phyloP scores from a whole-genome alignment of 2,797 vertebrate species.

The Cryptoblepharus egeriae region DNA sequence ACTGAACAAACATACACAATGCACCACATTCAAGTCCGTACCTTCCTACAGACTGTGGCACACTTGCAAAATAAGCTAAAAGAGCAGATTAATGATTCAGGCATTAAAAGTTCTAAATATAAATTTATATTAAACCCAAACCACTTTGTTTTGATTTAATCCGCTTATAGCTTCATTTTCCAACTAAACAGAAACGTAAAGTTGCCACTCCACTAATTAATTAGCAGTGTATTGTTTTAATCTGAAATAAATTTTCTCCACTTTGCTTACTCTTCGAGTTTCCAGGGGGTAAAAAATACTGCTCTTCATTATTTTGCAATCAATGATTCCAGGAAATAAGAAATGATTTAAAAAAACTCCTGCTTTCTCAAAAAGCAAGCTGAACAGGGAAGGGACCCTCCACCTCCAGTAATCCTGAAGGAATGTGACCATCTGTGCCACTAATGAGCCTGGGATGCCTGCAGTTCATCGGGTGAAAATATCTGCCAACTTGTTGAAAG shows the following conservation, averaged over 20 bases:
- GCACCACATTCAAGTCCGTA: background rate
- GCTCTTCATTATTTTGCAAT: constrained; percentile 30
- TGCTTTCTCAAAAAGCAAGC: background rate
- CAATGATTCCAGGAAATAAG: constrained; percentile 33
- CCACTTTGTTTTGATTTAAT: constrained; percentile 39
- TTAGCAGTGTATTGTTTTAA: constrained; percentile 1
- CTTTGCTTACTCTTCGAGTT: background rate
- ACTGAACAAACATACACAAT: background rate
- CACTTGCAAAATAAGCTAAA: constrained; percentile 17
- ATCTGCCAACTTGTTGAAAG: constrained; percentile 14
- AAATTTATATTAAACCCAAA: constrained; percentile 43
- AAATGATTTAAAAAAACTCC: background rate
- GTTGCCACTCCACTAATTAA: constrained; percentile 54
- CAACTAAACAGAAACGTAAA: constrained; percentile 26
- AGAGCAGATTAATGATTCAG: constrained; percentile 40
- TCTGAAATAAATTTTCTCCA: background rate
- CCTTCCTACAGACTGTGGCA: background rate
- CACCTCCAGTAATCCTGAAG: background rate
- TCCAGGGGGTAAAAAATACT: constrained; percentile 27
- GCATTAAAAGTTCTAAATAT: constrained; percentile 44
- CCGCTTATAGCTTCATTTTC: constrained; percentile 38
- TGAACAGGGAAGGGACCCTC: constrained; percentile 16
- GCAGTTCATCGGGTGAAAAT: background rate
- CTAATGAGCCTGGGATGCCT: background rate
- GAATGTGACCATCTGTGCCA: background rate